Conservation (phyloP, 2,797 vertebrate species). For the Leontopithecus rosalia region DNA sequence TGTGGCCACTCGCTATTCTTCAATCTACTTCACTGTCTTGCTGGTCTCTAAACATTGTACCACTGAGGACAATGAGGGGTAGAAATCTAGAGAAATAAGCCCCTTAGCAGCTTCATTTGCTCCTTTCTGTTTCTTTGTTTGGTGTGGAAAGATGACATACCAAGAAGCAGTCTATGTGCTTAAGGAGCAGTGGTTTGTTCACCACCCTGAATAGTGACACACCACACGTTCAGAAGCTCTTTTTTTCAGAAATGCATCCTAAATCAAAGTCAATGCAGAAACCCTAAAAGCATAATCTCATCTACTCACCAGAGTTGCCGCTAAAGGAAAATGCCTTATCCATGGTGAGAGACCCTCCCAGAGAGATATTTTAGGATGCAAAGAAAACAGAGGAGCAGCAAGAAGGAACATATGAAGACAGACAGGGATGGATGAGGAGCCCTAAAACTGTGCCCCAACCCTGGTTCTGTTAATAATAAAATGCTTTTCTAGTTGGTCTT, state of each 20-base stretch:
- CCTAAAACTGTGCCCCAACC: not conserved
- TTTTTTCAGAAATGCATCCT: not conserved
- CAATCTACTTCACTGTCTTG: not conserved
- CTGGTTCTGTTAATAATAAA: not conserved
- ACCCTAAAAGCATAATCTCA: not conserved
- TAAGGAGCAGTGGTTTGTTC: not conserved
- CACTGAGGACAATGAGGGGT: not conserved
- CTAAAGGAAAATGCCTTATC: not conserved
- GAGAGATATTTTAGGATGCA: not conserved
- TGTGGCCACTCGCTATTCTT: not conserved
- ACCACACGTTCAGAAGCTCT: not conserved
- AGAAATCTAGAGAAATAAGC: not conserved
- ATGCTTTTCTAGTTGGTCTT: not conserved
- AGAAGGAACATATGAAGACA: not conserved
- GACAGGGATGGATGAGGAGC: not conserved
- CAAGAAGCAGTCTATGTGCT: not conserved
- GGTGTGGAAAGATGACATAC: not conserved
- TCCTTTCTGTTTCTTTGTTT: not conserved
- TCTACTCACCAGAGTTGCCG: not conserved
- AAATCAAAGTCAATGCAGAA: not conserved
- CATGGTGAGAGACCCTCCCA: not conserved
- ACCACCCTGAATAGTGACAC: not conserved
- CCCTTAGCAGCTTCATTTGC: fast-evolving
- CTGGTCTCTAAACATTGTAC: not conserved
- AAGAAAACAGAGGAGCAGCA: not conserved